These are phyloP conservation scores for Volucella inanis DNA, from an alignment of 2,888 invertebrate species.

Conservation along the genomic window DNA sequence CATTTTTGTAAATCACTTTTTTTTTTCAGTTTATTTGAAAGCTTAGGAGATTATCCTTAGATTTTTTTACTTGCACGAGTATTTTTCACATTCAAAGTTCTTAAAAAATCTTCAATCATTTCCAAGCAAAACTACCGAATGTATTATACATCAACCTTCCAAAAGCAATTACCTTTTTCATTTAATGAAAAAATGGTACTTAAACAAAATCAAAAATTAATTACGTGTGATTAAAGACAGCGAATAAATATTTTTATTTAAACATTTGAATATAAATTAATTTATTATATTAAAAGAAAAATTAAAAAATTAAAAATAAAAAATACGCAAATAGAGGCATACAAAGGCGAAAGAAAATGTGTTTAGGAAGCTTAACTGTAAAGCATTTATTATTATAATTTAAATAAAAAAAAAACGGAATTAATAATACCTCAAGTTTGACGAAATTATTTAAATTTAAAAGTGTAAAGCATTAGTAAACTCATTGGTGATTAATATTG, in stretches of 20 bases:
- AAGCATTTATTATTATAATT: conserved; percentile 12
- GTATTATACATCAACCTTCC: too few relatives aligned
- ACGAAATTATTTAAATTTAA: conserved; percentile 56
- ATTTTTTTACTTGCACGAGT: too few relatives aligned
- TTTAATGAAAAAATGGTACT: neutral
- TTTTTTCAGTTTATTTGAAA: too few relatives aligned
- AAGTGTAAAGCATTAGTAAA: conserved; percentile 53
- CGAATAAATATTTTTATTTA: conserved; percentile 59
- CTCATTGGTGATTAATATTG: conserved; percentile 71
- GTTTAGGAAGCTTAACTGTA: conserved; percentile 49
- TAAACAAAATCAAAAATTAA: conserved; percentile 10
- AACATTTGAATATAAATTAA: conserved; percentile 37
- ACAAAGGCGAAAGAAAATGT: neutral
- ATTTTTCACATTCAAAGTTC: too few relatives aligned
- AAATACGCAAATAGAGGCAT: too few relatives aligned
- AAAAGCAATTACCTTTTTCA: neutral
- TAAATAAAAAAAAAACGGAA: conserved; percentile 60
- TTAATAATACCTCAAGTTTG: conserved; percentile 72
- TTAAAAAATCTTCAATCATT: conserved; percentile 1
- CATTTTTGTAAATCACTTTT: too few relatives aligned
- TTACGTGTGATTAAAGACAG: conserved; percentile 71
- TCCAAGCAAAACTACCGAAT: conserved; percentile 3
- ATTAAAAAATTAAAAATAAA: too few relatives aligned
- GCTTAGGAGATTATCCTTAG: too few relatives aligned
- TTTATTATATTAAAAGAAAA: conserved; percentile 36